Conservation (phyloP, 2,888 invertebrate species). For the Mantis religiosa region DNA sequence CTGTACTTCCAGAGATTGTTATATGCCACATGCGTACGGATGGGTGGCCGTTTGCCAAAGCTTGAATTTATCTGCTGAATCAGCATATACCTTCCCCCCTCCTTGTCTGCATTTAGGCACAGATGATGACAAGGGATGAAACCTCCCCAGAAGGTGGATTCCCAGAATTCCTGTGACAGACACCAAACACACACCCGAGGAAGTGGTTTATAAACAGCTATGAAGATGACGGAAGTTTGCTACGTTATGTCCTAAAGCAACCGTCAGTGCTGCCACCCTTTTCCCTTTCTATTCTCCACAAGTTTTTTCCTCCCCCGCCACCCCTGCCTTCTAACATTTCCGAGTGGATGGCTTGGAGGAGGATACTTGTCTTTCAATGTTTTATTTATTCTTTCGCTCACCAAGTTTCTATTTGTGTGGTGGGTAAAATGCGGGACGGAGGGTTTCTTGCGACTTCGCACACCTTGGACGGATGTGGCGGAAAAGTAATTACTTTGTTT, state of each 20-base stretch:
- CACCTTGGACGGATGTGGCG: neutral
- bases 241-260: neutral
- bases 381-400: conserved; percentile 20
- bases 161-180: neutral
- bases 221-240: neutral
- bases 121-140: neutral
- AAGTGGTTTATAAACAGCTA: neutral
- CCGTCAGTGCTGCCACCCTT: neutral
- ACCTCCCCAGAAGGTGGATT: neutral
- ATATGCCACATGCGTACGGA: no score
- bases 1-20: no score
- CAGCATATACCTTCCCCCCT: no score
- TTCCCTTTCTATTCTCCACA: neutral
- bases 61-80: no score
- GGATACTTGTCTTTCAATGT: conserved; percentile 24
- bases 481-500: neutral
- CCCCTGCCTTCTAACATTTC: neutral
- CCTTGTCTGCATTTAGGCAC: no score
- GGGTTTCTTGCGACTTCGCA: neutral
- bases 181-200: neutral
- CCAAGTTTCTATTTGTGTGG: conserved; percentile 1
- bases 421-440: neutral
- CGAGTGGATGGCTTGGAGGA: conserved; percentile 15
- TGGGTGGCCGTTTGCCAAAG: no score
- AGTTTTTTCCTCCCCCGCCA: neutral